Base-by-base conservation (phyloP, 1,140 invertebrate species). In the Zaprionus inermis region DNA sequence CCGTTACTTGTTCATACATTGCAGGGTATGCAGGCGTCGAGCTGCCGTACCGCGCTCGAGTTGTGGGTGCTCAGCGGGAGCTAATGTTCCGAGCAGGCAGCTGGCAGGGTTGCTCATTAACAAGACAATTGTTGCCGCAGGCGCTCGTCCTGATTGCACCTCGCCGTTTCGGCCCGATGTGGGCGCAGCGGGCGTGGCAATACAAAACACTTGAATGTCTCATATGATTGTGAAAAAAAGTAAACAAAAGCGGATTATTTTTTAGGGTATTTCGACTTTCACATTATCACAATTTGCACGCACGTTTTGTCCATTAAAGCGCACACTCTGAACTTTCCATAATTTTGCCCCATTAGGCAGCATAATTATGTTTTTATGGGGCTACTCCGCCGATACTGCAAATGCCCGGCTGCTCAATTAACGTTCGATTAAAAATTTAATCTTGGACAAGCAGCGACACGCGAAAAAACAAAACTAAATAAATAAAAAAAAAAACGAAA, bases 41-140 rank as follows among this genome's bases (percentile, higher is more conserved):
- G 58, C 24, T 38, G n/a, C 3, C 38, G 38, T 44, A 44, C 2
- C 24, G 11, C 7, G 3, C 16, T 16, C 34, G 16, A 55, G 56
- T 57, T 63, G 57, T 74, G 57, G 24, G 5, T 70, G 66, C 72
- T n/a, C 72, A 70, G 72, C 72, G 72, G 72, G 72, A 41, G 72
- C 52, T 52, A 51, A 28, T 69, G 72, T 54, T 63, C 68, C n/a
- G 51, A 46, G 41, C 72, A 80, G 76, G 67, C 60, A 77, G 68
- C 71, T 78, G 74, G 41, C 32, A 67, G 36, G 51, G 66, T 89
- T 82, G 79, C 84, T 88, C 84, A 88, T 88, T 88, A 88, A 79
- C 78, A 84, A 65, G 46, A 80, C 84, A 79, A 89, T 88, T 88
- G 80, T 88, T 79, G 67, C 38, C 18, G 51, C 65, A 46, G 66